A percentile compares a stretch with the other conserved stretches of the same genome.
Evolutionary conservation across 1,140 invertebrate species (phyloP).

Genomic region (Neodiprion lecontei): DNA sequence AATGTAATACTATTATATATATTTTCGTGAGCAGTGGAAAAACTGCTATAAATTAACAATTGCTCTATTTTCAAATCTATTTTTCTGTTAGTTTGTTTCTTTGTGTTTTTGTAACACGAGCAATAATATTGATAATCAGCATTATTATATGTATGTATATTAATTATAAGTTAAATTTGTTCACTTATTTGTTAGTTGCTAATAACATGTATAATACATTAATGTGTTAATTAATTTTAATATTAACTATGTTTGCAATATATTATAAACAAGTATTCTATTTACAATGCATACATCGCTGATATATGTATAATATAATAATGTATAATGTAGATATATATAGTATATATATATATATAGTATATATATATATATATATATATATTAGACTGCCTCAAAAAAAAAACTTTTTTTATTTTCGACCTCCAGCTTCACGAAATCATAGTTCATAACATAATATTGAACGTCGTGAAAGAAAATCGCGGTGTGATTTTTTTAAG

Average conservation of each 20-base stretch:
- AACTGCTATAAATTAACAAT: conserved; percentile 3
- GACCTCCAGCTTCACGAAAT: too few species aligned
- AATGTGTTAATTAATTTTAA: not conserved
- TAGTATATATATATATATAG: too few species aligned
- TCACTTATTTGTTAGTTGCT: too few species aligned
- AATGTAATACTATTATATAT: conserved; percentile 1
- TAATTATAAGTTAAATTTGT: too few species aligned
- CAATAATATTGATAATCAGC: not conserved
- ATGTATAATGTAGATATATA: too few species aligned
- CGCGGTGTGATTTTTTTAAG: too few species aligned
- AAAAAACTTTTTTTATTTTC: too few species aligned
- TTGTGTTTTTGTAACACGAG: not conserved
- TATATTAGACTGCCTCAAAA: too few species aligned
- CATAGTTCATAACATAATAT: too few species aligned
- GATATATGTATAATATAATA: not conserved
- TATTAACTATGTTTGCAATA: conserved; percentile 32
- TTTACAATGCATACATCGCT: conserved; percentile 42
- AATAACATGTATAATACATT: too few species aligned
- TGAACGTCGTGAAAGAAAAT: too few species aligned
- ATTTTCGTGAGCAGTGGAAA: not conserved
- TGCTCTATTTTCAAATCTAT: not conserved
- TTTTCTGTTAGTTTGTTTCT: not conserved
- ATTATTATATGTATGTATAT: not conserved
- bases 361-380: too few species aligned
- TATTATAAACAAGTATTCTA: conserved; percentile 49